These are phyloP conservation scores for Tetragonula clypearis DNA, from an alignment of 1,140 invertebrate species.

Conservation along the genomic window DNA sequence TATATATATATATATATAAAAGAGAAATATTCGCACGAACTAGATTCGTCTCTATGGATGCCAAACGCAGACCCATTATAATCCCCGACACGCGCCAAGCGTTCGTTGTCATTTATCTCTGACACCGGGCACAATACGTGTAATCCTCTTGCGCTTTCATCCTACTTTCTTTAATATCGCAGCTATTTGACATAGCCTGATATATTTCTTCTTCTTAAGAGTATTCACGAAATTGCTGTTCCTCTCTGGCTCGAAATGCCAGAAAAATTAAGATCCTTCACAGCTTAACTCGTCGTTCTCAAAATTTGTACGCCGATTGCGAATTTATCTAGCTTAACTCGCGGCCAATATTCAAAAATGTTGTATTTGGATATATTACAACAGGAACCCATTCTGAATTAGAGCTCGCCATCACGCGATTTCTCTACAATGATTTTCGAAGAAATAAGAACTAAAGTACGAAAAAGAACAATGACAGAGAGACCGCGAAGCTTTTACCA, in stretches of 20 bases:
- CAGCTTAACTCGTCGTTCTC: too few relatives aligned
- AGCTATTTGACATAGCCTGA: conserved; percentile 62
- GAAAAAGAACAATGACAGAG: background rate
- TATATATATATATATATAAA: background rate
- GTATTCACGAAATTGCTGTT: conserved; percentile 19
- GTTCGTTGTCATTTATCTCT: conserved; percentile 70
- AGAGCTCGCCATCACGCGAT: background rate
- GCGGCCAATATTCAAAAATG: background rate
- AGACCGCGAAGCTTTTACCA: background rate
- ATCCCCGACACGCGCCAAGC: conserved; percentile 61
- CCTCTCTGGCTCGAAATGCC: background rate
- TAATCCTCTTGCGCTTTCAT: conserved; percentile 67
- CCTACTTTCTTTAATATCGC: conserved; percentile 60
- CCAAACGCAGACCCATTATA: conserved; percentile 57
- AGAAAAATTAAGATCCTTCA: background rate
- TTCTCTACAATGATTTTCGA: background rate
- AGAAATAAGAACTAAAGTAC: background rate
- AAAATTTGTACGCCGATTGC: background rate
- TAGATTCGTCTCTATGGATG: conserved; percentile 49
- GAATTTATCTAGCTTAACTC: background rate
- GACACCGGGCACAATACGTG: conserved; percentile 65
- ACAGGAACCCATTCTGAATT: conserved; percentile 9
- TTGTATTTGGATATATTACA: background rate
- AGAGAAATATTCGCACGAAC: background rate
- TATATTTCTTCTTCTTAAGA: conserved; percentile 55